Evolutionary conservation across 2,797 vertebrate genomes (phyloP), one percentile per base, ranked within the genome.

Genomic region (Acipenser oxyrinchus): DNA sequence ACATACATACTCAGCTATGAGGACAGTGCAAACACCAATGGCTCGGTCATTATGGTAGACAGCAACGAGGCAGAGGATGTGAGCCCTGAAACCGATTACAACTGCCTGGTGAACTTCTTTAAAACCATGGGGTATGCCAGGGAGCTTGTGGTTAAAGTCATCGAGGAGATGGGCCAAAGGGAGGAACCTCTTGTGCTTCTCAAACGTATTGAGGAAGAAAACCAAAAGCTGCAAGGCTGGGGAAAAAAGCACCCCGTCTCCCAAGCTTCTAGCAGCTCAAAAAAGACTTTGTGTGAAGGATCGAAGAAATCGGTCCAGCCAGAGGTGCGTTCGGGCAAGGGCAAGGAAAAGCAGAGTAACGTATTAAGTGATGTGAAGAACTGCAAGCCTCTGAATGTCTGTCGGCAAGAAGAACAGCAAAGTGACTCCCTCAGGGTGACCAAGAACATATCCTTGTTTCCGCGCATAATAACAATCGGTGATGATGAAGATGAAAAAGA

Each of bases 121-220:
- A 92, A 89, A 86, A 96, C 95, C 61, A 99, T 99, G 96, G 96
- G 96, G 15, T 99, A 99, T 84, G 90, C 91, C 52, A 88, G 94
- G 79, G 89, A 91, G 57, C 90, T 97, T 70, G 94, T 99, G 52
- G 94, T 96, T 74, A 92, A 91, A 12, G 93, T 98, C 49, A 92
- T 99, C 66, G 81, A 77, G 73, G 87, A 90, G 53, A 89, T 88
- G 0, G 94, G 96, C 53, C 93, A 94, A 71, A 90, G 88, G 0
- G 91, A 90, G 65, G 96, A 99, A 63, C 94, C 96, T 0, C 89
- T 97, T 71, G 81, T 88, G 5, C 73, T 99, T 48, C 82, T 99
- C 65, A 94, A 98, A 74, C 92, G 92, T 74, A 98, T 99, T 7
- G 94, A 94, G 48, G 92, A 93, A 68, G 93, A 96, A 79, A 94